Conservation (phyloP, 2,113 vertebrate species). For the Uria aalge region DNA sequence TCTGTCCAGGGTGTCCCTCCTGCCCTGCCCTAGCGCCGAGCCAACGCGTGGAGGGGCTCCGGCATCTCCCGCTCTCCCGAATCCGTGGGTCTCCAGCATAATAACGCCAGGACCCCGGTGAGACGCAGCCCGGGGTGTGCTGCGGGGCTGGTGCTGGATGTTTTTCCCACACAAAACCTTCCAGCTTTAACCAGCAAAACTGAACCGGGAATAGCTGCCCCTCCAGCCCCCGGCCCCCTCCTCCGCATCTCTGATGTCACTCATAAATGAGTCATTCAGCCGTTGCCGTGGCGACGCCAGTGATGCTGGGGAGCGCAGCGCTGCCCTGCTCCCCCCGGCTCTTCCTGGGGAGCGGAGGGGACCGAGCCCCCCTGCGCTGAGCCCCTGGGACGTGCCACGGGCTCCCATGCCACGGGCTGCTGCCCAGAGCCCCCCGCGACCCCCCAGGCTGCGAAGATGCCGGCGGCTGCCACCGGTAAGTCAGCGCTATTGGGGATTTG, state of each 20-base stretch:
- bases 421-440: neutral
- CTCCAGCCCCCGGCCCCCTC: neutral
- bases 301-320: neutral
- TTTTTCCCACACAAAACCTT: neutral
- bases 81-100: rapidly evolving
- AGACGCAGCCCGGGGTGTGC: neutral
- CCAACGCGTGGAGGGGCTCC: too few relatives aligned
- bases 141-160: neutral
- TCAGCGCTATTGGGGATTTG: rapidly evolving
- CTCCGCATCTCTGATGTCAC: constrained; percentile 57
- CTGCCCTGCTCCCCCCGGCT: neutral
- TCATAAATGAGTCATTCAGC: neutral
- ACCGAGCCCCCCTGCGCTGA: neutral
- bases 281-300: constrained; percentile 47
- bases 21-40: neutral
- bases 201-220: neutral
- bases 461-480: neutral
- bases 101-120: rapidly evolving
- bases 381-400: neutral
- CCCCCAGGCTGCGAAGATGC: neutral
- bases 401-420: neutral
- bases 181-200: neutral
- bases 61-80: neutral
- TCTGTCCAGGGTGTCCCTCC: neutral
- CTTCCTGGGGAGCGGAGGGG: neutral